These are phyloP conservation scores for Acrossocheilus fasciatus DNA, from an alignment of 2,797 vertebrate species.

Conservation along the genomic window DNA sequence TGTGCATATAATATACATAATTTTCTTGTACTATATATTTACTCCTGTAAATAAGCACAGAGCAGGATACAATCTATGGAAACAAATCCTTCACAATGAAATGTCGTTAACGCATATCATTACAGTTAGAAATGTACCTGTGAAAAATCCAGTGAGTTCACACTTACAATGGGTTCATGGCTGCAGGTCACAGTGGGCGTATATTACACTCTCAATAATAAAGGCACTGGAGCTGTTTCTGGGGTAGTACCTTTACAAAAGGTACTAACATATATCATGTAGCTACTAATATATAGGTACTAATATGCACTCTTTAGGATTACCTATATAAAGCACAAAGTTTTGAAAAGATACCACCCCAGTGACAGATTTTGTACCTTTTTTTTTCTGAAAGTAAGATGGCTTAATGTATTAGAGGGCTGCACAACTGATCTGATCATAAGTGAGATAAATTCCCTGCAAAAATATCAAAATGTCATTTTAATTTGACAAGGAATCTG, in stretches of 20 bases:
- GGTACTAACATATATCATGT: background rate
- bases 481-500: background rate
- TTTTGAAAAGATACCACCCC: background rate
- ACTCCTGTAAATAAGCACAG: background rate
- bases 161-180: background rate
- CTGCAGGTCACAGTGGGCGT: background rate
- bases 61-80: constrained; percentile 1
- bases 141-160: constrained; percentile 2
- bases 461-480: constrained; percentile 3
- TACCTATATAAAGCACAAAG: background rate
- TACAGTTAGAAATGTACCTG: background rate
- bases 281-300: background rate
- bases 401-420: background rate
- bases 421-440: background rate
- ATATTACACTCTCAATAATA: background rate
- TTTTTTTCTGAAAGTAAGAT: background rate
- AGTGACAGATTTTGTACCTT: background rate
- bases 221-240: background rate
- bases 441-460: background rate
- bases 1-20: background rate
- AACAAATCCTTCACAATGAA: constrained; percentile 5
- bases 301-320: background rate
- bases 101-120: background rate
- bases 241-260: background rate
- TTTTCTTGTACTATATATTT: too few relatives aligned